These are phyloP conservation scores for Campoletis sonorensis DNA, from an alignment of 1,140 invertebrate genomes.

Conservation along the genomic window DNA sequence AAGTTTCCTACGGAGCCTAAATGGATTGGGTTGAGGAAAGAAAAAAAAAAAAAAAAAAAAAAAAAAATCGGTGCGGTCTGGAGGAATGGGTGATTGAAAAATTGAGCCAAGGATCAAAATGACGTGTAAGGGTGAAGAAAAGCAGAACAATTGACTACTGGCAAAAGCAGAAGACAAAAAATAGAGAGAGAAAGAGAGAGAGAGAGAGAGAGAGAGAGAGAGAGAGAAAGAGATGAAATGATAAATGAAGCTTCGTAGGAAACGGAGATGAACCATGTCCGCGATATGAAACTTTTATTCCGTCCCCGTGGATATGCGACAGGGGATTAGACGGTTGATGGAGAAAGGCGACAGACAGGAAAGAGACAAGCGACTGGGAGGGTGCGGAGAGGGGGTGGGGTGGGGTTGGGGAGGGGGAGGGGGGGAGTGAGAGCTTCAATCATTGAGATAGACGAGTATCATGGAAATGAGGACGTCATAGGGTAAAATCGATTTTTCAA, in stretches of 20 bases:
- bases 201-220: not conserved
- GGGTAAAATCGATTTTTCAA: not conserved
- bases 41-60: not conserved
- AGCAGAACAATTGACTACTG: too few relatives aligned
- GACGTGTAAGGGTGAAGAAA: not conserved
- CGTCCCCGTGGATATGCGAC: slow-evolving; percentile 37
- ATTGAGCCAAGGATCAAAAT: not conserved
- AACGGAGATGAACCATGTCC: not conserved
- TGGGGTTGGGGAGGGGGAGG: too few relatives aligned
- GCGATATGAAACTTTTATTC: slow-evolving; percentile 52
- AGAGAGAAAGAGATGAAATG: not conserved
- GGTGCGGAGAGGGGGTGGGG: too few relatives aligned
- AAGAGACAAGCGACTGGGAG: too few relatives aligned
- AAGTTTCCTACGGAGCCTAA: too few relatives aligned
- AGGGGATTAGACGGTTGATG: slow-evolving; percentile 27
- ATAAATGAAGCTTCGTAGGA: not conserved
- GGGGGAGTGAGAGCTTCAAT: too few relatives aligned
- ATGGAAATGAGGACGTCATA: slow-evolving; percentile 6
- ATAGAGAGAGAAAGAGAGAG: not conserved
- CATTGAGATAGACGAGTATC: not conserved
- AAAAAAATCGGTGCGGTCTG: not conserved
- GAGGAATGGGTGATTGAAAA: not conserved
- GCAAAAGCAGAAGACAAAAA: not conserved
- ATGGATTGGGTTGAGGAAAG: too few relatives aligned
- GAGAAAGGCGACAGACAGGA: too few relatives aligned